Evolutionary conservation across 2,888 invertebrate genomes (phyloP), one percentile per base, ranked within the genome.

Genomic region (Morpho deidamia): DNA sequence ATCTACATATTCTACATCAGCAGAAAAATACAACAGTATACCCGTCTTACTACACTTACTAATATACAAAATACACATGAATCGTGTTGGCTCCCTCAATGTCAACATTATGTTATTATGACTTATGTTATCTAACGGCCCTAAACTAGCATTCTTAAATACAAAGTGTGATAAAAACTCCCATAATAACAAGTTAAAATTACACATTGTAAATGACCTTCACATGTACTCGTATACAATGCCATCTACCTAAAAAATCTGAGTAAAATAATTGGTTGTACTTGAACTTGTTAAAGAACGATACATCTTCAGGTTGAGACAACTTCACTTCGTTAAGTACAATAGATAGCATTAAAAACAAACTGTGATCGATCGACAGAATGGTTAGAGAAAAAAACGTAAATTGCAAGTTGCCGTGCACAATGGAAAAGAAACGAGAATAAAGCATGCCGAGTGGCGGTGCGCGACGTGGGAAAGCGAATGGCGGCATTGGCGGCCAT

Each of bases 381-480:
- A 70, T 12, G 35, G 42, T 40, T 48, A 14, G 63, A 68, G 32
- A 37, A 72, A 73, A 74, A 78, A 78, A 75, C 74, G 72, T 72
- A 76, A 77, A 67, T 70, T 69, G 73, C 70, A 64, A 80, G 78
- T 72, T 73, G 71, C 67, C 59, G 73, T 71, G 71, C 69, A 76
- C 76, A 80, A 81, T 75, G 73, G 72, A 78, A 80, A 81, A 80
- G 76, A 81, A 83, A 80, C 69, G 70, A 82, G 76, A 77, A 76
- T 74, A 72, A 78, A 77, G 74, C 77, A 75, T 77, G 77, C 78
- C 67, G 74, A 78, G 74, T 75, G 73, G 70, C 72, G 75, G 74
- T 70, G 75, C 72, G 74, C 79, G 78, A 87, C 86, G 85, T 88
- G 87, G 87, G 87, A 88, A 89, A 87, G 87, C 87, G 87, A 86